Percentiles rank a stretch among this genome's conserved stretches.
Evolutionary conservation across 2,797 vertebrate genomes (phyloP).

Genomic region (Halcyon chelicuti): DNA sequence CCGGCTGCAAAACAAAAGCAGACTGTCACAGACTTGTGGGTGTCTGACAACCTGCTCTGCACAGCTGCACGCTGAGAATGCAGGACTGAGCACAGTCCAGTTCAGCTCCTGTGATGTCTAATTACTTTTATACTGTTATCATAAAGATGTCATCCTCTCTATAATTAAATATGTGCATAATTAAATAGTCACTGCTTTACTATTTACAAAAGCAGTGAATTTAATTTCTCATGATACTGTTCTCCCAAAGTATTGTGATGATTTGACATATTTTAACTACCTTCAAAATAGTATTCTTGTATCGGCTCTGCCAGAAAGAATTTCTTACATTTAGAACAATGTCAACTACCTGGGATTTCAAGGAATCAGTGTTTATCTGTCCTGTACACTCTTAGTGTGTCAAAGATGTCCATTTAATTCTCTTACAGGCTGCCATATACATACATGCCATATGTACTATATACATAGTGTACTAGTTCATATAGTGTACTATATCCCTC

Average conservation of each 20-base stretch:
- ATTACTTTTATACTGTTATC: conserved; percentile 28
- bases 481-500: neutral
- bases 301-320: neutral
- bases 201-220: conserved; percentile 19
- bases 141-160: conserved; percentile 23
- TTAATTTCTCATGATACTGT: neutral
- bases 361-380: neutral
- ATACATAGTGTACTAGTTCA: too few relatives aligned
- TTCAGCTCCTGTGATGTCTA: neutral
- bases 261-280: conserved; percentile 31
- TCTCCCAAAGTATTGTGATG: neutral
- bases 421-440: neutral
- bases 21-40: conserved; percentile 20
- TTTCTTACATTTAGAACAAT: neutral
- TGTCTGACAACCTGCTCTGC: conserved; percentile 50
- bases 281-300: neutral
- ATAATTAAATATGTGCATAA: conserved; percentile 25
- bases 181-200: conserved; percentile 2
- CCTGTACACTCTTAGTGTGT: neutral
- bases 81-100: neutral
- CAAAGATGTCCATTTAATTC: neutral
- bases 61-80: neutral
- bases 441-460: too few relatives aligned
- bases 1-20: neutral
- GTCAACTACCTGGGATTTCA: neutral